Conservation (phyloP, 2,888 invertebrate genomes). For the Thecocarcelia acutangulata region DNA sequence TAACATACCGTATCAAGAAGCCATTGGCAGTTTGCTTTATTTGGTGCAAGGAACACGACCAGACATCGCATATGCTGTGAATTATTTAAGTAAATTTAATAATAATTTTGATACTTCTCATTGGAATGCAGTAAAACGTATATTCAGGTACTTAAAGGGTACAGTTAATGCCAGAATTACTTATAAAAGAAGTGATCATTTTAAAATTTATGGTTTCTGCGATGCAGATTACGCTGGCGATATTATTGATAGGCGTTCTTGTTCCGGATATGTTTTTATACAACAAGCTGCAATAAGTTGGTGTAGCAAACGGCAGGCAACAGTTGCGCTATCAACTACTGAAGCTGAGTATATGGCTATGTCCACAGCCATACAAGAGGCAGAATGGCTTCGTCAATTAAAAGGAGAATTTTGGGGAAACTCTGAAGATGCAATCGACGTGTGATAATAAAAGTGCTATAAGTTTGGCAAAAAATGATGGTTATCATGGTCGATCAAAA, state of each 20-base stretch:
- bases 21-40: neutral
- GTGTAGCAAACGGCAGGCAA: constrained; percentile 49
- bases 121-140: neutral
- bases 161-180: neutral
- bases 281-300: constrained; percentile 59
- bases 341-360: constrained; percentile 29
- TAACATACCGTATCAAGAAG: constrained; percentile 1
- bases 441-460: constrained; percentile 35
- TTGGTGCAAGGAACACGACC: constrained; percentile 3
- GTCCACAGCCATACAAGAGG: constrained; percentile 13
- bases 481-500: constrained; percentile 19
- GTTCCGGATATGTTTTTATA: constrained; percentile 34
- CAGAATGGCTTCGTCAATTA: constrained; percentile 26
- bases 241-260: constrained; percentile 52
- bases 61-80: neutral
- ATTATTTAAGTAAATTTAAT: neutral
- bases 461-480: constrained; percentile 14
- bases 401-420: neutral
- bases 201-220: constrained; percentile 14
- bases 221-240: constrained; percentile 67
- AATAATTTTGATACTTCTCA: constrained; percentile 7
- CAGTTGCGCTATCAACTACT: constrained; percentile 3
- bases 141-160: neutral
- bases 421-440: neutral
- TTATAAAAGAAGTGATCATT: neutral